Evolutionary conservation across 2,888 invertebrate species (phyloP), one percentile per base, ranked within the genome.

Genomic region (Drepanosiphum platanoidis): DNA sequence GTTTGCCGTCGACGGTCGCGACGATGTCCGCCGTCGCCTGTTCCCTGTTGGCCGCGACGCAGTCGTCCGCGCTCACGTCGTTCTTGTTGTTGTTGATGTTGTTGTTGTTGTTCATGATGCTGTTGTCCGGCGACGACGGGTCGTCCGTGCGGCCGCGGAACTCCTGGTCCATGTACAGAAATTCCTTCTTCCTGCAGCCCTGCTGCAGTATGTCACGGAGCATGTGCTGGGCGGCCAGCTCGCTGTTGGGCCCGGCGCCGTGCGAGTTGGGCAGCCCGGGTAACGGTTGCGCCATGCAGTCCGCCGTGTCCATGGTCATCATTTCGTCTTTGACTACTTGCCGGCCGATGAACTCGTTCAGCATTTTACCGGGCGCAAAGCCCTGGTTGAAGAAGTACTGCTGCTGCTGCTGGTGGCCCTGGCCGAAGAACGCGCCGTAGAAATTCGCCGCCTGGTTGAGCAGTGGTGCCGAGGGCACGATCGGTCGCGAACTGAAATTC

Each of bases 141-240:
- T 90, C 88, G 90, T 91, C 87, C 90, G 90, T 88, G 74, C 87
- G 87, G 70, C 87, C 87, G 88, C 93, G 92, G 88, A 93, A 90
- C 89, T 94, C 94, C 89, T 93, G 93, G 88, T 93, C 93, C 77
- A 95, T 91, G 87, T 93, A 92, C 88, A 95, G 92, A 89, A 95
- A 92, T 87, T 95, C 93, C 91, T 96, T 95, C 90, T 96, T 96
- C 89, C 95, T 94, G 88, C 94, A n/a, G n/a, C n/a, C n/a, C n/a
- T n/a, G 95, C 90, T 97, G 97, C 87, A 97, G 92, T 89, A 97
- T 97, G 90, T 96, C 96, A 87, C 97, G 93, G 88, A 97, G 92
- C 93, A 97, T 95, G 90, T 96, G 95, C 90, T 96, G 95, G 88
- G 81, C 79, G 88, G 79, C 81, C 52, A 88, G 88, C 78, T 88